A percentile compares a stretch with the other conserved stretches of the same genome.
These are phyloP conservation scores for Poeciliopsis turneri DNA, from an alignment of 2,797 vertebrate genomes.

Conservation along the genomic window DNA sequence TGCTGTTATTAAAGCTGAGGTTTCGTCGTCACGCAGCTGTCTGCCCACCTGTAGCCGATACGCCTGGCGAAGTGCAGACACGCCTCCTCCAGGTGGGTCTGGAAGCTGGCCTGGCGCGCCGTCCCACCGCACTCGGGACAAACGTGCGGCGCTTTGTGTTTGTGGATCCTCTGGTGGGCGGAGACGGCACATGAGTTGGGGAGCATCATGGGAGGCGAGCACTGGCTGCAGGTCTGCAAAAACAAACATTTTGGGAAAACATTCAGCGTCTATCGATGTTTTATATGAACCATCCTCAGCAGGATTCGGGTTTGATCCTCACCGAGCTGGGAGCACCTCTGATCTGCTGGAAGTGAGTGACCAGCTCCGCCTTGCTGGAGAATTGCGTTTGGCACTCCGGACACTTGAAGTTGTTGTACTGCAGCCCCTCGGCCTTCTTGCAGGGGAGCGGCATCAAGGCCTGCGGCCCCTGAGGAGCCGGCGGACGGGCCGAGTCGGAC, in stretches of 20 bases:
- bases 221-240: conserved; percentile 87
- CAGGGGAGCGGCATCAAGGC: conserved; percentile 82
- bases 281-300: background rate
- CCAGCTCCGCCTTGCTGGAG: conserved; percentile 87
- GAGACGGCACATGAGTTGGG: conserved; percentile 90
- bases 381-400: conserved; percentile 93
- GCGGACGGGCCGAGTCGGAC: conserved; percentile 74
- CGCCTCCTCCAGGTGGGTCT: conserved; percentile 89
- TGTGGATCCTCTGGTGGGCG: conserved; percentile 94
- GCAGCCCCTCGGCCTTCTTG: conserved; percentile 79
- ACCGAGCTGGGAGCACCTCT: conserved; percentile 80
- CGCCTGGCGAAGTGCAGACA: conserved; percentile 94
- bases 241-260: background rate
- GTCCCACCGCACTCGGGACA: conserved; percentile 94
- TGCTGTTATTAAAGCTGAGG: background rate
- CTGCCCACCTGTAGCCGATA: conserved; percentile 91
- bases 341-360: conserved; percentile 92
- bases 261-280: background rate
- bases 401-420: conserved; percentile 89
- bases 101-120: conserved; percentile 87
- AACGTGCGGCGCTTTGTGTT: conserved; percentile 89
- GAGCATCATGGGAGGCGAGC: conserved; percentile 92
- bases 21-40: background rate
- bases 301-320: conserved; percentile 15
- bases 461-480: conserved; percentile 80